Evolutionary conservation across 2,113 vertebrate genomes (phyloP).

Genomic region (Egretta garzetta): DNA sequence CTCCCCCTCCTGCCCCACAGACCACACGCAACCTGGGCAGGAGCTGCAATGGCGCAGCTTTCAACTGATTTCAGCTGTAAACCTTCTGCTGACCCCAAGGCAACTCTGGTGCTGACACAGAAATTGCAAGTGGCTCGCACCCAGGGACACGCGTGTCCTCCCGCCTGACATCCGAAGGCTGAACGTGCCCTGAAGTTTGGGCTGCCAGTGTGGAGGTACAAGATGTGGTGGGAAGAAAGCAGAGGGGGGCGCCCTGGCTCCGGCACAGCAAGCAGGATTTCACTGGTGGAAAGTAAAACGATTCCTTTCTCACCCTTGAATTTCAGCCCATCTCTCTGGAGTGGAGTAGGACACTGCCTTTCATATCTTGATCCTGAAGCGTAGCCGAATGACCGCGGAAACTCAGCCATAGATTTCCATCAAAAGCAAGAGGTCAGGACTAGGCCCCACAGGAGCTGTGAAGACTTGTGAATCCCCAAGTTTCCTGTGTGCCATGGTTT

Average conservation of each 20-base stretch:
- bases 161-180: background rate
- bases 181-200: no score
- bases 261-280: background rate
- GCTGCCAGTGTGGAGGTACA: background rate
- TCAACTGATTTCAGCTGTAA: background rate
- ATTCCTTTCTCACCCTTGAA: background rate
- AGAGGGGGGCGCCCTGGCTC: background rate
- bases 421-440: background rate
- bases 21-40: background rate
- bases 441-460: no score
- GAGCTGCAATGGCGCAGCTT: background rate
- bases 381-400: background rate
- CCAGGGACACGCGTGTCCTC: background rate
- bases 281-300: background rate
- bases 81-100: background rate
- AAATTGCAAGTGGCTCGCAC: background rate
- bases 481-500: background rate
- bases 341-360: background rate
- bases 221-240: background rate
- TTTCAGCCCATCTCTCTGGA: background rate
- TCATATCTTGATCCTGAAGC: background rate
- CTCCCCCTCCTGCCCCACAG: background rate
- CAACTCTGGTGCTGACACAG: background rate
- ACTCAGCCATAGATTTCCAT: background rate
- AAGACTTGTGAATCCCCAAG: background rate